phyloP scores from a whole-genome alignment of 2,797 vertebrate species.

The Sciaenops ocellatus region DNA sequence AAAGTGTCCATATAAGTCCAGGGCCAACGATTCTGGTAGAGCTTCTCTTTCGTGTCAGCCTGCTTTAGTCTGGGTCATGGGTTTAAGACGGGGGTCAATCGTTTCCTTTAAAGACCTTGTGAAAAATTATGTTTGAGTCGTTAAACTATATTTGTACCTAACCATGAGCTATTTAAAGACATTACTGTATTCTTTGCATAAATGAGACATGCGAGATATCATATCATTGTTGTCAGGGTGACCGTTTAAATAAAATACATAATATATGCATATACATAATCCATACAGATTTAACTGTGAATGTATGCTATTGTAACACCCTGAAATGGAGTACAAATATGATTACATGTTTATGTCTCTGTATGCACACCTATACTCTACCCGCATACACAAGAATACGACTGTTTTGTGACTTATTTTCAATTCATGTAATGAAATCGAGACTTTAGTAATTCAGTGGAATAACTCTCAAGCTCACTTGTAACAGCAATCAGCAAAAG shows the following conservation, averaged over 20 bases:
- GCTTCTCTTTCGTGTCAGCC: constrained; percentile 20
- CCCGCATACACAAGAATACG: background rate
- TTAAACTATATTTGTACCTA: background rate
- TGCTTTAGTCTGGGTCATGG: constrained; percentile 42
- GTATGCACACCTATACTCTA: background rate
- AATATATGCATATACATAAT: too few species aligned
- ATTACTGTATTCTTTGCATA: background rate
- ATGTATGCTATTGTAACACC: background rate
- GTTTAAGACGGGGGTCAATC: constrained; percentile 45
- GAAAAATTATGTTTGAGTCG: background rate
- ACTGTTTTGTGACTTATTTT: background rate
- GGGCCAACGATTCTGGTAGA: constrained; percentile 17
- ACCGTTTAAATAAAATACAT: background rate
- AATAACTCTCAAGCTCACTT: background rate
- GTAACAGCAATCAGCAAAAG: background rate
- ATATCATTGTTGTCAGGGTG: background rate
- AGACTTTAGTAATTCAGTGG: background rate
- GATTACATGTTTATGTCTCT: background rate
- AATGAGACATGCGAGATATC: background rate
- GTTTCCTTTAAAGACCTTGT: constrained; percentile 34
- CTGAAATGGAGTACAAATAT: background rate
- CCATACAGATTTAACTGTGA: background rate
- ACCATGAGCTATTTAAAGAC: constrained; percentile 4
- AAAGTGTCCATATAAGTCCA: constrained; percentile 44
- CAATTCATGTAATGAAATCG: background rate